Evolutionary conservation across 2,113 vertebrate genomes (phyloP).

Genomic region (Dicentrarchus labrax): DNA sequence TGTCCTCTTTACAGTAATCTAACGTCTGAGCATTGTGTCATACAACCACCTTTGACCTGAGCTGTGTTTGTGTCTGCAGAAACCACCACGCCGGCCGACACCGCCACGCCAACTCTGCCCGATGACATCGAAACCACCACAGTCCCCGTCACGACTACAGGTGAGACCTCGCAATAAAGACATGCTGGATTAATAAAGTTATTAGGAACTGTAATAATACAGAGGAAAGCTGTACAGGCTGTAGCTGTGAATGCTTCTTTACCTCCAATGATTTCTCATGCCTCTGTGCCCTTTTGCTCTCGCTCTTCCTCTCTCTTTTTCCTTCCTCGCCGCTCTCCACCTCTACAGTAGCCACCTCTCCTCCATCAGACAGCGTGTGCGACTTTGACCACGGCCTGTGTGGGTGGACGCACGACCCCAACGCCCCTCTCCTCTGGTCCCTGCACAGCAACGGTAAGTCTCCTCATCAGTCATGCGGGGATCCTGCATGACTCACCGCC

Average conservation of each 20-base stretch:
- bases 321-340: constrained; percentile 49
- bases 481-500: neutral
- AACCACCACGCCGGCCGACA: constrained; percentile 89
- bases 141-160: constrained; percentile 80
- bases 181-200: neutral
- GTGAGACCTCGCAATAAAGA: constrained; percentile 57
- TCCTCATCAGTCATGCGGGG: constrained; percentile 9
- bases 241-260: neutral
- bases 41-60: neutral
- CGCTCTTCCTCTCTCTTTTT: neutral
- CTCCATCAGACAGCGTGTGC: constrained; percentile 86
- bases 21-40: constrained; percentile 9
- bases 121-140: constrained; percentile 84
- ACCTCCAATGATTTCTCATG: constrained; percentile 14
- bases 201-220: constrained; percentile 19
- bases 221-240: neutral
- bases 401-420: constrained; percentile 91
- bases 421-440: constrained; percentile 88
- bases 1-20: neutral
- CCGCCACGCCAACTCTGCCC: constrained; percentile 85
- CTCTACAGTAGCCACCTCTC: constrained; percentile 64
- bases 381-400: constrained; percentile 93
- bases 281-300: constrained; percentile 27
- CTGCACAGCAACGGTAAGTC: constrained; percentile 86
- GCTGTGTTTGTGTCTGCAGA: constrained; percentile 80